Base-by-base conservation (phyloP, 1,140 invertebrate genomes). In the Pomacea maculata region DNA sequence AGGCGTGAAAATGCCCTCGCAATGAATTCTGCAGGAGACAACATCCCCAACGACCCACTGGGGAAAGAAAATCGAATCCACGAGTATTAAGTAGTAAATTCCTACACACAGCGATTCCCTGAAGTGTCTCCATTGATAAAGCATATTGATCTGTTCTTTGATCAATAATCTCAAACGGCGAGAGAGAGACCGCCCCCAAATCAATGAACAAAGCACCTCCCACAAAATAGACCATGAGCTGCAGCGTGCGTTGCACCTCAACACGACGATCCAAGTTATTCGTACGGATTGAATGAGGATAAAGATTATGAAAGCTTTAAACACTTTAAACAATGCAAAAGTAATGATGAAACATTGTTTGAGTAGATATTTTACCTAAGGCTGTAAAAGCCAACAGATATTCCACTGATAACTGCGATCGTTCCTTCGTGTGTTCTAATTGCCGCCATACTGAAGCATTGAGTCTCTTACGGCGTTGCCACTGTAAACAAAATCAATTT, bases 61-160 rank as follows among this genome's bases (percentile, higher is more conserved):
- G 73, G 73, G 73, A 55, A 21, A 75, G 29, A 57, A 77, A 77
- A 77, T 77, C 63, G 64, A 77, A 65, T 67, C 19, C 63, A 65
- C 21, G 75, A 25, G 75, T 77, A 77, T 77, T 68, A 19, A 29
- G 75, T 78, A 78, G 77, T 78, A 78, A 80, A 80, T 80, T 80
- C 79, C 79, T 65, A 67, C 79, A 80, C 72, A 75, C 63, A 34
- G 45, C 55, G 72, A 65, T 68, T 75, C 72, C 73, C 79, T 75
- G 70, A 63, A 61, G 72, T 67, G 72, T 78, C 45, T 64, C 72
- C 79, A 80, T 80, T 80, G 73, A 80, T 75, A 80, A 80, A 65
- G n/a, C 54, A 17, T 68, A 80, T 80, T 75, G 72, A 80, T 75
- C 79, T 54, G 21, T 9, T 25, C 55, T 15, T 7, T 63, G 55